Evolutionary conservation across 1,140 invertebrate species (phyloP).

Genomic region (Drosophila nasuta): DNA sequence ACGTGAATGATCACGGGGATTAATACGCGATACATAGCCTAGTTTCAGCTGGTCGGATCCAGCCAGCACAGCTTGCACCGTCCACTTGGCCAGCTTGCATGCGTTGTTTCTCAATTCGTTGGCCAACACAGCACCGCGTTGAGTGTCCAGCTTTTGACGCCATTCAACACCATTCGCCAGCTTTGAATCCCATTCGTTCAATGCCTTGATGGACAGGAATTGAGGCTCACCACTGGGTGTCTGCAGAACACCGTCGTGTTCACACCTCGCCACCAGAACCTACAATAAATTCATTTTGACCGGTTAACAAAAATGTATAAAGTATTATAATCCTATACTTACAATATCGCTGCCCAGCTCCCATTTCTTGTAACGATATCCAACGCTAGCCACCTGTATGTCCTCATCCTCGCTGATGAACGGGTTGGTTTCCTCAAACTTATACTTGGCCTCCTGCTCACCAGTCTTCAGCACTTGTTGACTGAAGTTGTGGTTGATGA

Average conservation of each 20-base stretch:
- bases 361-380: constrained; percentile 98
- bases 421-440: constrained; percentile 96
- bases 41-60: constrained; percentile 99
- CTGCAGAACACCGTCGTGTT: constrained; percentile 97
- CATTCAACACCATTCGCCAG: constrained; percentile 98
- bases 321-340: constrained; percentile 63
- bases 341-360: constrained; percentile 97
- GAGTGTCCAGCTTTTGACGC: constrained; percentile 98
- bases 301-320: too few relatives aligned
- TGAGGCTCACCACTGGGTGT: constrained; percentile 96
- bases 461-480: constrained; percentile 93
- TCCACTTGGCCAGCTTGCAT: constrained; percentile 99
- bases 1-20: constrained; percentile 96
- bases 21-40: constrained; percentile 98
- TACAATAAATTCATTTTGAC: constrained; percentile 30
- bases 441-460: constrained; percentile 91
- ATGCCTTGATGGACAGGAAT: constrained; percentile 97
- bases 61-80: constrained; percentile 97
- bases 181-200: constrained; percentile 99
- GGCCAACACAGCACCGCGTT: constrained; percentile 98
- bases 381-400: constrained; percentile 96
- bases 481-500: constrained; percentile 99
- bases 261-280: constrained; percentile 95
- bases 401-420: constrained; percentile 97
- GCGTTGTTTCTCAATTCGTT: constrained; percentile 99